Percentiles rank a stretch among this genome's conserved stretches.
These are phyloP conservation scores for Pomatostomus ruficeps DNA, from an alignment of 2,113 vertebrate genomes.

Conservation along the genomic window DNA sequence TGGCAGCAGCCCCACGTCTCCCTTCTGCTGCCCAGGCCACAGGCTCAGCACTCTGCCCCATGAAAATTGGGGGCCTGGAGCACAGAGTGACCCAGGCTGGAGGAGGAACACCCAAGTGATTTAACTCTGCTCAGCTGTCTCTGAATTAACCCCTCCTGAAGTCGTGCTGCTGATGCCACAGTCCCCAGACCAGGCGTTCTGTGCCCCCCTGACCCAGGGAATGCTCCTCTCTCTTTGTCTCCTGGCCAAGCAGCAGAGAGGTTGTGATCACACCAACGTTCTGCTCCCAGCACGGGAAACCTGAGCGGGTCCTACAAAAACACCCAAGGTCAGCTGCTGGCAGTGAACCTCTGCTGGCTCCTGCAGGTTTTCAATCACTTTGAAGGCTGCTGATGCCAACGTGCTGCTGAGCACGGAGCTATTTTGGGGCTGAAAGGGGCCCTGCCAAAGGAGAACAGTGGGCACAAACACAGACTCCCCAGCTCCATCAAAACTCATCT, in stretches of 20 bases:
- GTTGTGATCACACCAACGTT: not conserved
- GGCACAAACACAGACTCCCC: not conserved
- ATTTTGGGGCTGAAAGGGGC: not conserved
- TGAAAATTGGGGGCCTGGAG: not conserved
- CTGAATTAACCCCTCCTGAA: not conserved
- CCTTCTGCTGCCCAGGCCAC: not conserved
- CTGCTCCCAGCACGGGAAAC: not conserved
- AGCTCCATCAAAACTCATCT: not conserved
- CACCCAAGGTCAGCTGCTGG: not conserved
- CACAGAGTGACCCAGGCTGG: not conserved
- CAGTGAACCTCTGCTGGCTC: not conserved
- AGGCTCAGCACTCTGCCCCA: not conserved
- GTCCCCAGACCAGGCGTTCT: not conserved
- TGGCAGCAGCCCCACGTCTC: not conserved
- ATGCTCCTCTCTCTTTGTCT: not conserved
- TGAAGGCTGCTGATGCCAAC: not conserved
- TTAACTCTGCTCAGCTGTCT: not conserved
- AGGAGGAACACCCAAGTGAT: not conserved
- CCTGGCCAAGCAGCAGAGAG: not conserved
- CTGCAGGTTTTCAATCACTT: not conserved
- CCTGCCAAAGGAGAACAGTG: not conserved
- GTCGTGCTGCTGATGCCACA: fast-evolving
- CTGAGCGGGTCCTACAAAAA: not conserved
- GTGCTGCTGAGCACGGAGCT: not conserved
- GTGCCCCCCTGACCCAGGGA: not conserved